Base-by-base conservation (phyloP, 30 jellyfish, hydroid and myxozoan genomes). In the Turritopsis rubra region DNA sequence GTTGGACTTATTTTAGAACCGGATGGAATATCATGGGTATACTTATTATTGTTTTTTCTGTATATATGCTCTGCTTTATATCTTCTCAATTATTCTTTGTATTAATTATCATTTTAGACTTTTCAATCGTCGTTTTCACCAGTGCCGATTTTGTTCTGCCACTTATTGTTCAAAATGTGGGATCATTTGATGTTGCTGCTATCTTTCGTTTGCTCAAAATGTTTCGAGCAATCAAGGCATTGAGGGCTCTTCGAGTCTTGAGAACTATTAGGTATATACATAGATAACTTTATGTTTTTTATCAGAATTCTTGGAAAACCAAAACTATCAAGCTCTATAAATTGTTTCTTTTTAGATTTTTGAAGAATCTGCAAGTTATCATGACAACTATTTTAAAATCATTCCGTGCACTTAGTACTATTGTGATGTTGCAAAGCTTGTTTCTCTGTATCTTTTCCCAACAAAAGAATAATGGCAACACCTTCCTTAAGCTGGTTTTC, bases 1-100 rank as follows among this genome's bases (percentile, higher is more conserved):
- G 97, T 26, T 66, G 80, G 76, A 16, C 54, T 27, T 91, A 72
- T 75, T 91, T 91, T 83, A 86, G 86, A 79, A 79, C 84, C 0
- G 97, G 96, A 65, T 91, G 97, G 97, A 91, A 91, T 74, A 72
- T 91, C 16, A 86, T 91, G 97, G 97, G 96, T 89, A 25, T 53
- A 85, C 53, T 18, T 41, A 41, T 41, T 41, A 3, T 41, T 41
- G 60, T 41, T 3, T 41, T 41, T 3, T 41, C 60, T 41, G 13
- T 41, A 3, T 41, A 13, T 41, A 41, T 41, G 60, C 5, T 41
- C 13, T 41, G 9, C 5, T 41, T 3, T 41, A 41, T 41, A 13
- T 41, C 5, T 41, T 41, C 18, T 74, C 8, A 73, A 23, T 28
- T 21, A 21, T 28, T 74, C 13, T 21, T 78, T 78, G 52, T 29